Evolutionary conservation across 1,140 invertebrate species (phyloP), one percentile per base, ranked within the genome.

Genomic region (Drosophila varians): DNA sequence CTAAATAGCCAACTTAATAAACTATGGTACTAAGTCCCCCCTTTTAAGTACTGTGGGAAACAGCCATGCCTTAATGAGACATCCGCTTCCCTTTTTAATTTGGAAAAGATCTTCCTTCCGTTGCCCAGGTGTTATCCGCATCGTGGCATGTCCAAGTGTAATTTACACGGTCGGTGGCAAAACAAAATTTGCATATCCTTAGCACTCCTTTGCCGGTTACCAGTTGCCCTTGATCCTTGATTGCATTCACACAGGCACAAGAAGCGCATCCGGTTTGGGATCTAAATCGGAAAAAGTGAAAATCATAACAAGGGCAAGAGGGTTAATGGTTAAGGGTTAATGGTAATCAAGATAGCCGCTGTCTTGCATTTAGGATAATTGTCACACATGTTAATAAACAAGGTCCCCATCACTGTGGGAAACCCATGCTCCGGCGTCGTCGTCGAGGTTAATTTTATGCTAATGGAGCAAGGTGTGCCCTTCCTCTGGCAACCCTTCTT

Each of bases 381-480:
- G 82, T 80, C 82, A 80, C 82, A 82, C 82, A 82, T 74, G 78
- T 77, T 74, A 70, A 84, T 70, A 78, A 84, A 74, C 79, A 87
- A 82, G 82, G 82, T 80, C 62, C 49, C 40, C 12, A 21, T 18
- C 48, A 45, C 56, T 74, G 54, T 86, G 80, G 82, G 76, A 86
- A 77, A 47, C 61, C 23, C 16, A 14, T 12, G 28, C 34, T 26
- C 26, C 38, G 16, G 34, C 54, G 53, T 42, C 34, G 34, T 62
- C 23, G 11, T 36, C 25, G 34, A 58, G 75, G 64, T 69, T 84
- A 84, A 84, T 86, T 58, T 60, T 77, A 84, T 84, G 80, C 82
- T 76, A 84, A 84, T 84, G 77, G 62, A 73, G 75, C 66, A 84
- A 82, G 77, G 77, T 82, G 77, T 83, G 77, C 77, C 83, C 77